phyloP scores from a whole-genome alignment of 2,113 vertebrate genomes.

The human (Homo sapiens) region DNA sequence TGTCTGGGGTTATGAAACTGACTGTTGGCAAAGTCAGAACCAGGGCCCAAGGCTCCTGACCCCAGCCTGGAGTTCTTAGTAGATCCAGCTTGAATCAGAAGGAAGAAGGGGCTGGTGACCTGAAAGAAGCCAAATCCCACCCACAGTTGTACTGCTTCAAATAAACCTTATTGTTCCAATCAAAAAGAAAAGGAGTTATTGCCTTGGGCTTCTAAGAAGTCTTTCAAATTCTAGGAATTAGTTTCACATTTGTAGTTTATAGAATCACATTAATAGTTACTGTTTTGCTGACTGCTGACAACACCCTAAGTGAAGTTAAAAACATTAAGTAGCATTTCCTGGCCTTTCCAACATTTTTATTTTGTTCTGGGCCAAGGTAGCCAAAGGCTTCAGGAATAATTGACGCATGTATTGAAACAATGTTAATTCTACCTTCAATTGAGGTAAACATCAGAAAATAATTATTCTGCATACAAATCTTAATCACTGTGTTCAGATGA shows the following conservation, averaged over 20 bases:
- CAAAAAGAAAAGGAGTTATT: constrained; percentile 40
- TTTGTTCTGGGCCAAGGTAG: background rate
- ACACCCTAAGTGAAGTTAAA: background rate
- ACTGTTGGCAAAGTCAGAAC: background rate
- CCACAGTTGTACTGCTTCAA: background rate
- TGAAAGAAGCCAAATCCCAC: background rate
- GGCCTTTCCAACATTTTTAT: background rate
- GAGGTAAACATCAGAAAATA: background rate
- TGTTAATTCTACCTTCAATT: background rate
- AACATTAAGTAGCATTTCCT: background rate
- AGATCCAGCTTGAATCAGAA: background rate
- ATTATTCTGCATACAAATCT: background rate
- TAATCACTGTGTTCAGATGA: background rate
- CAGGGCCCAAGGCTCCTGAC: background rate
- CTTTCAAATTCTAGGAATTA: constrained; percentile 31
- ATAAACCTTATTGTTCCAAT: background rate
- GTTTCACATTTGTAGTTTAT: background rate
- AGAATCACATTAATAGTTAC: background rate
- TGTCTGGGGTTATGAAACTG: constrained; percentile 11
- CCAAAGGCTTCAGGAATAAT: background rate
- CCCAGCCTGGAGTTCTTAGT: background rate
- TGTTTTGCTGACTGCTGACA: background rate
- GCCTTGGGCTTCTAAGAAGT: background rate
- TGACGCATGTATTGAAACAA: background rate
- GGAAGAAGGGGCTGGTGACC: background rate